Conservation (phyloP, 2,113 vertebrate genomes). For the Apodemus speciosus region DNA sequence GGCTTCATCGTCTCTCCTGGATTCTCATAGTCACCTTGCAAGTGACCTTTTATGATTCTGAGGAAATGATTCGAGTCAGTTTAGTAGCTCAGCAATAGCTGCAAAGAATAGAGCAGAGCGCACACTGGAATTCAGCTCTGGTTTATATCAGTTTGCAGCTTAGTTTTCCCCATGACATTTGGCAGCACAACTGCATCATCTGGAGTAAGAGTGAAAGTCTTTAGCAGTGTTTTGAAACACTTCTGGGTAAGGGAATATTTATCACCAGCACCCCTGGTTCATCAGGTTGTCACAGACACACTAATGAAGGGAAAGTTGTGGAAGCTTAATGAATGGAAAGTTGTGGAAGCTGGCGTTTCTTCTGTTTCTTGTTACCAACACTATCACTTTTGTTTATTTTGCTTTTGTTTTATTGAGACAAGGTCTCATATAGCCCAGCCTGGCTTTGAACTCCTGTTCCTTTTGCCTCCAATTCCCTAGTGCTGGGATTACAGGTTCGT, state of each 20-base stretch:
- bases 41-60: constrained; percentile 28
- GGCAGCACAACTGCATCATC: constrained; percentile 23
- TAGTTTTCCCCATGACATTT: not conserved
- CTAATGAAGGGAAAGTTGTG: not conserved
- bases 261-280: constrained; percentile 46
- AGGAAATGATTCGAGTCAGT: not conserved
- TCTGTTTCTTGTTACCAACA: not conserved
- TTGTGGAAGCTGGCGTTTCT: constrained; percentile 26
- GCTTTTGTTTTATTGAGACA: not conserved
- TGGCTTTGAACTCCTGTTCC: not conserved
- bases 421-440: not conserved
- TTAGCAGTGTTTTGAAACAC: constrained; percentile 44
- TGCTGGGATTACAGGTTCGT: not conserved
- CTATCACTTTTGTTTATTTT: not conserved
- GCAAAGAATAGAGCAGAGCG: not conserved
- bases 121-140: constrained; percentile 47
- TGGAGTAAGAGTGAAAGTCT: constrained; percentile 3
- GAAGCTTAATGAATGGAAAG: not conserved
- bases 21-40: not conserved
- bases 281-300: not conserved
- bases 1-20: not conserved
- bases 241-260: constrained; percentile 53
- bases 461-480: too few relatives aligned
- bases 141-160: constrained; percentile 33
- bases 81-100: not conserved